Conservation (phyloP, 2,888 invertebrate genomes). For the Diadromus collaris region DNA sequence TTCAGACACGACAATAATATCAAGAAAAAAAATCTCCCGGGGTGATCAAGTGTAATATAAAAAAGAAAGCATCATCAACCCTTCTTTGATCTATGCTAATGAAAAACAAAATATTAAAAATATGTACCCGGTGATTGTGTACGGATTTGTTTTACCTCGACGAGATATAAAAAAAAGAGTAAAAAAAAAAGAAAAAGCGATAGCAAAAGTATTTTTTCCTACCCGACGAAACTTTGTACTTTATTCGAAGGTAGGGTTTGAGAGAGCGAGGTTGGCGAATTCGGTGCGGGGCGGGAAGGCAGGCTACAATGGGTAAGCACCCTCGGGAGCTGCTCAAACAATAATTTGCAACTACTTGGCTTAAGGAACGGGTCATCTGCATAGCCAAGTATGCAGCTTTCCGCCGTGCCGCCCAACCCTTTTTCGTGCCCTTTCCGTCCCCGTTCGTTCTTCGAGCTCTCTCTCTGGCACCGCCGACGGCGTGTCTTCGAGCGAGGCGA, state of each 20-base stretch:
- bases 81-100: too few species aligned
- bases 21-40: not conserved
- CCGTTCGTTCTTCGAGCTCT: slow-evolving; percentile 1
- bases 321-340: slow-evolving; percentile 63
- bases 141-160: slow-evolving; percentile 33
- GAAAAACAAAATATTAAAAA: too few species aligned
- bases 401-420: slow-evolving; percentile 24
- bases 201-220: slow-evolving; percentile 39
- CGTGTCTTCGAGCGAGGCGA: slow-evolving; percentile 34
- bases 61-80: not conserved
- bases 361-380: slow-evolving; percentile 64
- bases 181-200: not conserved
- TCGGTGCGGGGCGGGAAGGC: slow-evolving; percentile 25
- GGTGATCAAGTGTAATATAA: not conserved
- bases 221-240: slow-evolving; percentile 50
- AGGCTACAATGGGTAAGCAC: slow-evolving; percentile 54
- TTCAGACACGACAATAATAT: too few species aligned
- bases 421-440: slow-evolving; percentile 28
- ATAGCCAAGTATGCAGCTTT: slow-evolving; percentile 60
- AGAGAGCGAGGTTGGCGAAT: slow-evolving; percentile 22
- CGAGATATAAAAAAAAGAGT: not conserved
- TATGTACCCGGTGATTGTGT: slow-evolving; percentile 38
- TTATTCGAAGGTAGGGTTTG: slow-evolving; percentile 38
- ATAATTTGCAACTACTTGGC: slow-evolving; percentile 66
- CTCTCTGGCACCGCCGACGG: slow-evolving; percentile 34